Evolutionary conservation across 2,797 vertebrate species (phyloP).

Genomic region (Silurus lanzhouensis): DNA sequence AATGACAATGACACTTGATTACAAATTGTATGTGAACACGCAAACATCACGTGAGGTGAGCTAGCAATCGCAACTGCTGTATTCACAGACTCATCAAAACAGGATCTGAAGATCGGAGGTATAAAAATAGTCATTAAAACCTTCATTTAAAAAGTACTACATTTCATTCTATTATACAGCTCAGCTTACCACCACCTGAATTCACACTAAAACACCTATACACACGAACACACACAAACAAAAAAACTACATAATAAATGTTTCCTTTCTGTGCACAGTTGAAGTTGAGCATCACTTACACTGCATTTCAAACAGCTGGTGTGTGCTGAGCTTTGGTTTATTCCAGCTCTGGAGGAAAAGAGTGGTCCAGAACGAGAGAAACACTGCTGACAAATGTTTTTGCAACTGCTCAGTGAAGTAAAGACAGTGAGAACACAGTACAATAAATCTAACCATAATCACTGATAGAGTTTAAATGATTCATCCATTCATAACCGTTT

Average conservation of each 20-base stretch:
- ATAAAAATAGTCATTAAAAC: constrained; percentile 48
- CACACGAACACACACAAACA: not conserved
- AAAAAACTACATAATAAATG: not conserved
- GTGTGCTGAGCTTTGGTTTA: constrained; percentile 19
- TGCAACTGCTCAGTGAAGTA: not conserved
- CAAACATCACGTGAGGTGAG: not conserved
- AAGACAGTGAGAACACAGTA: not conserved
- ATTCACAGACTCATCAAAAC: constrained; percentile 35
- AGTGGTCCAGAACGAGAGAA: not conserved
- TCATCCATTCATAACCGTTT: not conserved
- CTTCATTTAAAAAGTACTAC: constrained; percentile 22
- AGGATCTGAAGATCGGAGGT: constrained; percentile 22
- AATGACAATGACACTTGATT: not conserved
- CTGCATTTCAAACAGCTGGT: constrained; percentile 4
- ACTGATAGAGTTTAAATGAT: not conserved
- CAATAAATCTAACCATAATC: not conserved
- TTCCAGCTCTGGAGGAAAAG: constrained; percentile 15
- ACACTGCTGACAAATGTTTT: not conserved
- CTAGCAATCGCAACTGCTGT: constrained; percentile 6
- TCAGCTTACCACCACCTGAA: not conserved
- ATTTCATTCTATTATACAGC: constrained; percentile 14
- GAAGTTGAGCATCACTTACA: not conserved
- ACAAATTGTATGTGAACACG: not conserved
- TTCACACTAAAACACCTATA: not conserved
- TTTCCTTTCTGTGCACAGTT: constrained; percentile 8